These are phyloP conservation scores for Apamea epomidion DNA, from an alignment of 2,888 invertebrate genomes.

Conservation along the genomic window DNA sequence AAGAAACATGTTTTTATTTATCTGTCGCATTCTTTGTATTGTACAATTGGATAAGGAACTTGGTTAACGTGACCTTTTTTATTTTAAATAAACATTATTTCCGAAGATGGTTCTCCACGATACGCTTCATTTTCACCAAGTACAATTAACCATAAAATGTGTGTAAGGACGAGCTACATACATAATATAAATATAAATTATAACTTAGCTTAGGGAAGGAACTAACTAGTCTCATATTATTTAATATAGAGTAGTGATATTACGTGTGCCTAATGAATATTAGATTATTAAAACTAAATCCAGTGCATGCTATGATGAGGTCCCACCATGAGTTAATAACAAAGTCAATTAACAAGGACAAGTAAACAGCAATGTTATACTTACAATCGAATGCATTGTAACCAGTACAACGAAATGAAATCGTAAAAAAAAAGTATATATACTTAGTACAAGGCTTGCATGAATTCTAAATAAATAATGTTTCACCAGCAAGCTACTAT, in stretches of 20 bases:
- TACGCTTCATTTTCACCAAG: slow-evolving; percentile 88
- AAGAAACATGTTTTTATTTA: slow-evolving; percentile 61
- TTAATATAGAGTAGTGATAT: slow-evolving; percentile 87
- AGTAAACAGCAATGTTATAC: slow-evolving; percentile 34
- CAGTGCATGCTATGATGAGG: slow-evolving; percentile 64
- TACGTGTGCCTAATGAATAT: slow-evolving; percentile 87
- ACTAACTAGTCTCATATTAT: slow-evolving; percentile 90
- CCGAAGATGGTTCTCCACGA: slow-evolving; percentile 79
- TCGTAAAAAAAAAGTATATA: slow-evolving; percentile 35
- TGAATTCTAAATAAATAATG: slow-evolving; percentile 41
- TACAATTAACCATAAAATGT: slow-evolving; percentile 84
- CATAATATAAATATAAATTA: slow-evolving; percentile 80
- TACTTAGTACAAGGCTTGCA: slow-evolving; percentile 53
- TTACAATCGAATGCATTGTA: slow-evolving; percentile 58
- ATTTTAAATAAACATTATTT: slow-evolving; percentile 64
- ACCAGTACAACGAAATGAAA: slow-evolving; percentile 69
- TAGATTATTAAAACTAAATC: slow-evolving; percentile 73
- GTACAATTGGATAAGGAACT: slow-evolving; percentile 53
- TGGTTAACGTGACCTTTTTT: slow-evolving; percentile 55
- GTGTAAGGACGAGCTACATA: slow-evolving; percentile 74
- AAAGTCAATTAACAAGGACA: slow-evolving; percentile 61
- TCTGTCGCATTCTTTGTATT: slow-evolving; percentile 58
- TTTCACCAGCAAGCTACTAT: slow-evolving; percentile 38
- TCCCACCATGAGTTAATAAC: slow-evolving; percentile 55
- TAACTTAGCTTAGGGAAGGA: slow-evolving; percentile 85